Evolutionary conservation across 2,797 vertebrate species (phyloP).

Genomic region (Dicrostonyx torquatus): DNA sequence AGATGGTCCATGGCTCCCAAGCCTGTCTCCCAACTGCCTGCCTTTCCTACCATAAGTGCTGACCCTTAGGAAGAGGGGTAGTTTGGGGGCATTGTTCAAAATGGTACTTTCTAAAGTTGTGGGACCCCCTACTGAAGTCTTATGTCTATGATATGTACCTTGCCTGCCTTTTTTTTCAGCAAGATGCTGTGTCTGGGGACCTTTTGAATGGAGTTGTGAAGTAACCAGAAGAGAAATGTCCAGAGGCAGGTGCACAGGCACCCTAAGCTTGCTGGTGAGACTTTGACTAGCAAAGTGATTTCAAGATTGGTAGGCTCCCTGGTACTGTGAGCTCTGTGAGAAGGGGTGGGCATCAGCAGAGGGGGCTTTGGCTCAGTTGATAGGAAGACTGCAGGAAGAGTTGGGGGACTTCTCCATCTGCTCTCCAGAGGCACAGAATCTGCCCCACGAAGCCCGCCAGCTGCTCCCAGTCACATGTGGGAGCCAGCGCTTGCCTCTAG

Average conservation of each 20-base stretch:
- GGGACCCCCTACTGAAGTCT: not conserved
- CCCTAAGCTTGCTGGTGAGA: not conserved
- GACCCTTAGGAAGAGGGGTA: not conserved
- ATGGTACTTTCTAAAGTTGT: not conserved
- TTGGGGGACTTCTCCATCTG: not conserved
- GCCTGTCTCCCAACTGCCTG: not conserved
- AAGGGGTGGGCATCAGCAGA: not conserved
- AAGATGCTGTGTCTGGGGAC: not conserved
- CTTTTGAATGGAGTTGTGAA: not conserved
- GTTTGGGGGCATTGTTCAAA: not conserved
- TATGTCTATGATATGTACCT: not conserved
- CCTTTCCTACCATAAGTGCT: not conserved
- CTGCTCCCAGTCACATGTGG: not conserved
- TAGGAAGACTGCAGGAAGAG: not conserved
- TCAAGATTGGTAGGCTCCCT: not conserved
- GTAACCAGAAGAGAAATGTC: not conserved
- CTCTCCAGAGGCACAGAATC: not conserved
- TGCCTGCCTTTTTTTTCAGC: not conserved
- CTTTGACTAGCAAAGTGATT: not conserved
- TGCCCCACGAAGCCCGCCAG: not conserved
- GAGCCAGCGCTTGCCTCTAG: not conserved
- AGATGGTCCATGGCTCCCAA: not conserved
- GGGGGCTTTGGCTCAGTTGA: not conserved
- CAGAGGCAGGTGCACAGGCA: rapidly evolving
- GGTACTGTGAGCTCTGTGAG: not conserved